phyloP scores from a whole-genome alignment of 2,797 vertebrate species.

The Scolopax rusticola region DNA sequence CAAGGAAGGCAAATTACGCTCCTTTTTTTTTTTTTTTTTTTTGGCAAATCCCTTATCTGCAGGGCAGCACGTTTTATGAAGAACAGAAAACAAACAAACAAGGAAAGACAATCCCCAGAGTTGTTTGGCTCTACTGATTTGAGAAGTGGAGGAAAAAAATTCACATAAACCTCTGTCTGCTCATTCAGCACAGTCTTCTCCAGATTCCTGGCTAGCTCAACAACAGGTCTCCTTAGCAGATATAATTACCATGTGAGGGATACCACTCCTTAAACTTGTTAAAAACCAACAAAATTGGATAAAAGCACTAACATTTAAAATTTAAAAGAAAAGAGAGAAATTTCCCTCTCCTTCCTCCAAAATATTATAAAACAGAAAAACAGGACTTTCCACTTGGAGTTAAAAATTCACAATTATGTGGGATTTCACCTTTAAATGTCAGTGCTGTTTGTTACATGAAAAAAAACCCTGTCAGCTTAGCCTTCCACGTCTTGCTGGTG shows the following conservation, averaged over 20 bases:
- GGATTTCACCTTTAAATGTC: constrained; percentile 38
- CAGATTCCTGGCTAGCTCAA: not conserved
- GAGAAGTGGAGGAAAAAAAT: not conserved
- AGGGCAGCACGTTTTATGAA: not conserved
- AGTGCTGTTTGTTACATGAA: constrained; percentile 62
- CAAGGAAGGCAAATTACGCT: constrained; percentile 9
- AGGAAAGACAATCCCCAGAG: not conserved
- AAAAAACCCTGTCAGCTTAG: constrained; percentile 69
- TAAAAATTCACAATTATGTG: constrained; percentile 58
- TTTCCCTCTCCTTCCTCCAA: not conserved
- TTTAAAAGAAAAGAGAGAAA: not conserved
- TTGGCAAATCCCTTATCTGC: not conserved
- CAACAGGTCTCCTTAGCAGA: constrained; percentile 54
- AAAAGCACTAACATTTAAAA: constrained; percentile 23
- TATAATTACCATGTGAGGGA: constrained; percentile 14
- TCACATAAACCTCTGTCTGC: not conserved
- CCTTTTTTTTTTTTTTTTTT: not conserved
- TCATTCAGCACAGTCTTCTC: not conserved
- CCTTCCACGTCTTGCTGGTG: constrained; percentile 73
- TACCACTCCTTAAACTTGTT: constrained; percentile 18
- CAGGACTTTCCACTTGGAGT: constrained; percentile 41
- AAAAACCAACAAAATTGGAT: not conserved
- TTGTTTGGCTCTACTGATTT: not conserved
- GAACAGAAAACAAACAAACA: not conserved
- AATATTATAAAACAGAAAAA: constrained; percentile 36